phyloP scores from a whole-genome alignment of 1,140 invertebrate species.

The Harlomillsia oculata region DNA sequence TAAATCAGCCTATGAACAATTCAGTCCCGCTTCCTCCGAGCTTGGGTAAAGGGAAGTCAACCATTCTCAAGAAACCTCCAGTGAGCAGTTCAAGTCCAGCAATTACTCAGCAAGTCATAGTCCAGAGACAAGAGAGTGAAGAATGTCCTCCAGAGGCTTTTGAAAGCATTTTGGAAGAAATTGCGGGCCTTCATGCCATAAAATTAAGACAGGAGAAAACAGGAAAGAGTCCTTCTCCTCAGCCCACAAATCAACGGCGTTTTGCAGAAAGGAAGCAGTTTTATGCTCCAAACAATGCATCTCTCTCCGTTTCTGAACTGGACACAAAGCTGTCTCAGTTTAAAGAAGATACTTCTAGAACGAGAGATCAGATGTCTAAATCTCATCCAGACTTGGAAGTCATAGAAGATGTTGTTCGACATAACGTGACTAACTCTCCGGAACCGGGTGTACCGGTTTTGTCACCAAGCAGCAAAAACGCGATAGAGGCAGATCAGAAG shows the following conservation, averaged over 20 bases:
- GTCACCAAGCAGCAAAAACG: not conserved
- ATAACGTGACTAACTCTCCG: conserved; percentile 1
- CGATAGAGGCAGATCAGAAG: conserved; percentile 13
- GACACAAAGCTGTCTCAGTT: conserved; percentile 31
- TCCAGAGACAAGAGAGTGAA: conserved; percentile 3
- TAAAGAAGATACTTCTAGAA: conserved; percentile 26
- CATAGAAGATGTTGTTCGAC: conserved; percentile 24
- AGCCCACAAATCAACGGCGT: conserved; percentile 1
- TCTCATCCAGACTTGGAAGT: conserved; percentile 35
- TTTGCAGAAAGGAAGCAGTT: conserved; percentile 34
- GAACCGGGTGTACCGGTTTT: not conserved
- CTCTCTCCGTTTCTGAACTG: conserved; percentile 3
- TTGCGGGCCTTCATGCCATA: conserved; percentile 33
- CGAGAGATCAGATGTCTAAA: conserved; percentile 26
- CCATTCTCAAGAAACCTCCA: conserved; percentile 15
- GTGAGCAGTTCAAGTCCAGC: conserved; percentile 13
- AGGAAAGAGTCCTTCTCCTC: conserved; percentile 1
- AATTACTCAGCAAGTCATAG: not conserved
- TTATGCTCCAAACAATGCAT: not conserved
- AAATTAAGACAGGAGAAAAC: conserved; percentile 21
- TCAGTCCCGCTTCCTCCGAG: not conserved
- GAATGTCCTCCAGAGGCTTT: conserved; percentile 21
- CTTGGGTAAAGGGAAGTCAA: not conserved
- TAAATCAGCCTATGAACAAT: not conserved
- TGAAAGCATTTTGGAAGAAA: conserved; percentile 34